Conservation (phyloP, 1,140 invertebrate species). For the Pentalonia nigronervosa region DNA sequence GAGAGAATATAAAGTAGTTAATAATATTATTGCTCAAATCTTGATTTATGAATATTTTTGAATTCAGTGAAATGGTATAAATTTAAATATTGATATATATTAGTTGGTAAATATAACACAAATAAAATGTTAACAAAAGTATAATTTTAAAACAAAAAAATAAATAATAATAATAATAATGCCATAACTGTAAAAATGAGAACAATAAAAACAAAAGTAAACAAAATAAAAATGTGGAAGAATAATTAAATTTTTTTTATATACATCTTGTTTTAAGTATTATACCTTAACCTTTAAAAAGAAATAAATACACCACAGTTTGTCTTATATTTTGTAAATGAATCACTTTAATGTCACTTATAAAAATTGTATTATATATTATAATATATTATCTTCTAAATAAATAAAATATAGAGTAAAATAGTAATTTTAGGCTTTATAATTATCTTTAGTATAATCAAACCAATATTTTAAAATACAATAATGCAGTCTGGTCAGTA, state of each 20-base stretch:
- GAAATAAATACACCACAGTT: neutral
- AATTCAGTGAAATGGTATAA: neutral
- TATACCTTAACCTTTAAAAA: neutral
- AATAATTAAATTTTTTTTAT: neutral
- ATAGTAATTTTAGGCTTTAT: constrained; percentile 20
- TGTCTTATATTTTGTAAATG: neutral
- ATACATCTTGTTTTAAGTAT: neutral
- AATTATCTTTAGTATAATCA: neutral
- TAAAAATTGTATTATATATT: neutral
- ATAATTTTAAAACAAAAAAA: neutral
- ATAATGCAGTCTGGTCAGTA: constrained; percentile 14
- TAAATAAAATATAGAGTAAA: constrained; percentile 36
- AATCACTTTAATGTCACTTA: constrained; percentile 40
- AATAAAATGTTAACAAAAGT: neutral
- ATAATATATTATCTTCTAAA: constrained; percentile 21
- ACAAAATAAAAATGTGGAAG: neutral
- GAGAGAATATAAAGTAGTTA: neutral
- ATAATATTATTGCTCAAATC: neutral
- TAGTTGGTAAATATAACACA: neutral
- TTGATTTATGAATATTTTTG: neutral
- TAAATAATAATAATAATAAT: neutral
- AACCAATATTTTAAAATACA: constrained; percentile 25
- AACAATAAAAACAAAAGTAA: neutral
- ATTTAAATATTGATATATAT: neutral
- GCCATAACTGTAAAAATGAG: neutral